These are phyloP conservation scores for Chinchilla lanigera DNA, from an alignment of 2,113 vertebrate species.

Conservation along the genomic window DNA sequence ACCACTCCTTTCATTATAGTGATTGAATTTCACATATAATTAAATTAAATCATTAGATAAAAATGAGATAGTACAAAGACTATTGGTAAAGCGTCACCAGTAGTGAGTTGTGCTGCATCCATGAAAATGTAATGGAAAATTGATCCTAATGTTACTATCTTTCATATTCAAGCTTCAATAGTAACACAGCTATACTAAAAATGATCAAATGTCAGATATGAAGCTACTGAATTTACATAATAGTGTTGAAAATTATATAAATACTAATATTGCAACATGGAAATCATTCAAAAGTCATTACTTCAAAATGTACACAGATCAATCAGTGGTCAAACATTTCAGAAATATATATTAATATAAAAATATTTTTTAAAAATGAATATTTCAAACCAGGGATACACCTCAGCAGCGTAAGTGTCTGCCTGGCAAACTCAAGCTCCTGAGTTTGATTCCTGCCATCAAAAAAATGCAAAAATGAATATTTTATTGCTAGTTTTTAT, in stretches of 20 bases:
- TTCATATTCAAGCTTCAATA: slow-evolving; percentile 89
- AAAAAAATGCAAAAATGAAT: slow-evolving; percentile 43
- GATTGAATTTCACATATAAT: slow-evolving; percentile 82
- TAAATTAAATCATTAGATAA: slow-evolving; percentile 87
- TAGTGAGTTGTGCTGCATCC: slow-evolving; percentile 88
- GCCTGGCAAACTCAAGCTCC: no score
- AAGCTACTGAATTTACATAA: slow-evolving; percentile 86
- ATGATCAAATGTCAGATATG: slow-evolving; percentile 87
- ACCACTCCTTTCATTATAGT: slow-evolving; percentile 21
- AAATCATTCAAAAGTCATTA: slow-evolving; percentile 79
- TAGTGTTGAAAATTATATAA: slow-evolving; percentile 76
- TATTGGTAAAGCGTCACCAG: slow-evolving; percentile 77
- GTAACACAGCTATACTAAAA: slow-evolving; percentile 87
- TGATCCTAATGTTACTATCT: slow-evolving; percentile 92
- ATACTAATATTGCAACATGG: slow-evolving; percentile 76
- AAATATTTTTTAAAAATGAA: slow-evolving; percentile 73
- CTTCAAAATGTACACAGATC: slow-evolving; percentile 78
- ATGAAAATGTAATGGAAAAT: slow-evolving; percentile 91
- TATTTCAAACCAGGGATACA: not conserved
- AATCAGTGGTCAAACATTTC: slow-evolving; percentile 74
- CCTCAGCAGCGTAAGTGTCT: no score
- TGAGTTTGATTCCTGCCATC: no score
- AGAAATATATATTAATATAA: slow-evolving; percentile 61
- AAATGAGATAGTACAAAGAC: slow-evolving; percentile 85
- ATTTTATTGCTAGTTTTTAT: slow-evolving; percentile 41